Evolutionary conservation across 1,140 invertebrate species (phyloP).

Genomic region (Heliconius hermathena): DNA sequence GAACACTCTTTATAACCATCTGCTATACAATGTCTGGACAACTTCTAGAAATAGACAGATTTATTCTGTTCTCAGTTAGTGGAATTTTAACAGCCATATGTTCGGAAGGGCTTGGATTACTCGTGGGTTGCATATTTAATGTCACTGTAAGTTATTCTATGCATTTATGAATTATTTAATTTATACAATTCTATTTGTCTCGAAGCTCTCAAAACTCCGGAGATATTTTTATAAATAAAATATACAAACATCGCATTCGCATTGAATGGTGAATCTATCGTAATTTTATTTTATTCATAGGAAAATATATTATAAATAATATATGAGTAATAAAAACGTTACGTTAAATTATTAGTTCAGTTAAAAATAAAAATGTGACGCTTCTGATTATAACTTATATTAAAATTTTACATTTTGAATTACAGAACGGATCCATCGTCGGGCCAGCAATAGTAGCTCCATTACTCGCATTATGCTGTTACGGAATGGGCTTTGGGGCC

Average conservation of each 20-base stretch:
- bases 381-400: no score
- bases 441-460: slow-evolving; percentile 83
- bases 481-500: slow-evolving; percentile 85
- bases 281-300: background rate
- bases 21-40: slow-evolving; percentile 84
- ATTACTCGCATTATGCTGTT: slow-evolving; percentile 83
- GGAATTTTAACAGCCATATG: slow-evolving; percentile 82
- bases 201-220: background rate
- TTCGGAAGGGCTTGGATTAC: slow-evolving; percentile 84
- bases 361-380: no score
- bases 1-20: slow-evolving; percentile 81
- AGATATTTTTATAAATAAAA: background rate
- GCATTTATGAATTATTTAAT: background rate
- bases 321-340: no score
- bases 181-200: background rate
- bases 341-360: no score
- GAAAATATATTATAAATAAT: no score
- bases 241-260: background rate
- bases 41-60: slow-evolving; percentile 81
- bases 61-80: slow-evolving; percentile 79
- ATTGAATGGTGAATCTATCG: background rate
- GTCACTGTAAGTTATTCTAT: slow-evolving; percentile 80
- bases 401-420: slow-evolving; percentile 23
- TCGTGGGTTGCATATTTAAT: slow-evolving; percentile 84
- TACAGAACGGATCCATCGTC: slow-evolving; percentile 84